Evolutionary conservation across 2,797 vertebrate species (phyloP), one percentile per base, ranked within the genome.

Genomic region (Enteromius unitaeniatus): DNA sequence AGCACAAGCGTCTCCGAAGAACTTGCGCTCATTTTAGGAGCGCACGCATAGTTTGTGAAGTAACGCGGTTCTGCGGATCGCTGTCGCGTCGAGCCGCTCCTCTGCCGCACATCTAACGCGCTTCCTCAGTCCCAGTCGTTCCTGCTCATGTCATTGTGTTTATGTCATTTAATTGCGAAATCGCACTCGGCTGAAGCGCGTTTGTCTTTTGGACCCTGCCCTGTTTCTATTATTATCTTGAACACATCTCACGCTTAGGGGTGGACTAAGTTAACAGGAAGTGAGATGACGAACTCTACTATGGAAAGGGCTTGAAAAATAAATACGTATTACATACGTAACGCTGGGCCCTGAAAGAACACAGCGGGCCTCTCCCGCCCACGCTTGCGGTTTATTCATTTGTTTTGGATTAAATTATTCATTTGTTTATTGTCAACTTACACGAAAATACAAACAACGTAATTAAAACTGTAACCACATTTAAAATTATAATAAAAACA

Each of bases 221-320:
- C 91, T 87, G 83, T 89, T 91, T 90, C 90, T 88, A 87, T 86
- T 88, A 84, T 92, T 95, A 93, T 94, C 93, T 87, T 40, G 65
- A 73, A 78, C 88, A 89, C 45, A 88, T 81, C 90, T 89, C 87
- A 76, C 87, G 81, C 87, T 70, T 60, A 58, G 89, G 88, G 88
- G 82, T 49, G 86, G 81, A 37, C 81, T 0, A 55, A 40, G 37
- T 40, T 40, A 40, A 14, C 73, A 77, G 81, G 81, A 83, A 83
- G 17, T 4, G 9, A 81, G 31, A 8, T 14, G 15, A 58, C 34
- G 1, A n/a, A 40, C 34, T 34, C n/a, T 55, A 67, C 34, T 77
- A 65, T 42, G 34, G 23, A 19, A 53, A 65, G 64, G 73, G 17
- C 23, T 17, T 15, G 28, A 75, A 75, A 67, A 75, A 65, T 82